These are phyloP conservation scores for Sterrhoptilus dennistouni DNA, from an alignment of 2,113 vertebrate genomes.

Conservation along the genomic window DNA sequence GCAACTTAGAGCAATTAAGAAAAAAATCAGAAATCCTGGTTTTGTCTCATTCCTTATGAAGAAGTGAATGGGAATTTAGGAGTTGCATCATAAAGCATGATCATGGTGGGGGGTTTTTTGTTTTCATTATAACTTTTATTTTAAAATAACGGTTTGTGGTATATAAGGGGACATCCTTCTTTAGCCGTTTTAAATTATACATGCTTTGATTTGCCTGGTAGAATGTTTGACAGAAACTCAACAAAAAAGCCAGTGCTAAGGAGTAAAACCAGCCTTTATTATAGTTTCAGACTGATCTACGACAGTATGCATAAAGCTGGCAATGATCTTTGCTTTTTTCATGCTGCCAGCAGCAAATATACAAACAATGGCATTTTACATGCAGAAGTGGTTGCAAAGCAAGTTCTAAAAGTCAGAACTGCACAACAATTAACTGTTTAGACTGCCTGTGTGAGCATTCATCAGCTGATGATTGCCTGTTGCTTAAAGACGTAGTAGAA, in stretches of 20 bases:
- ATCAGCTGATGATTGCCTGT: neutral
- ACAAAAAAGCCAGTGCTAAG: neutral
- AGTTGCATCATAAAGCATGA: neutral
- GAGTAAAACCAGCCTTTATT: fast-evolving
- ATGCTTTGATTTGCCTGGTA: neutral
- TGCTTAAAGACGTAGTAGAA: neutral
- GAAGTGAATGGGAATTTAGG: neutral
- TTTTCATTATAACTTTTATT: neutral
- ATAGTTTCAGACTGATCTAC: neutral
- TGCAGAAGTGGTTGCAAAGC: neutral
- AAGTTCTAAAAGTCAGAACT: neutral
- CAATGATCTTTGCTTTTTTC: neutral
- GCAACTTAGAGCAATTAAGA: neutral
- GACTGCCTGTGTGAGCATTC: neutral
- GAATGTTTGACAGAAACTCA: neutral
- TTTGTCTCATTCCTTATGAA: slow-evolving; percentile 16
- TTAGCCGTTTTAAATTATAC: neutral
- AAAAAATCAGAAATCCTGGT: neutral
- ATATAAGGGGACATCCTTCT: neutral
- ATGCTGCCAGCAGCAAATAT: neutral
- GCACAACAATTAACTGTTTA: neutral
- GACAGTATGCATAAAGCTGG: neutral
- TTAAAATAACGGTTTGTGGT: neutral
- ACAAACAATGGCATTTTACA: neutral
- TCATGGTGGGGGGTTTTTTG: neutral